Evolutionary conservation across 1,140 invertebrate species (phyloP).

Genomic region (Globodera ellingtonae): DNA sequence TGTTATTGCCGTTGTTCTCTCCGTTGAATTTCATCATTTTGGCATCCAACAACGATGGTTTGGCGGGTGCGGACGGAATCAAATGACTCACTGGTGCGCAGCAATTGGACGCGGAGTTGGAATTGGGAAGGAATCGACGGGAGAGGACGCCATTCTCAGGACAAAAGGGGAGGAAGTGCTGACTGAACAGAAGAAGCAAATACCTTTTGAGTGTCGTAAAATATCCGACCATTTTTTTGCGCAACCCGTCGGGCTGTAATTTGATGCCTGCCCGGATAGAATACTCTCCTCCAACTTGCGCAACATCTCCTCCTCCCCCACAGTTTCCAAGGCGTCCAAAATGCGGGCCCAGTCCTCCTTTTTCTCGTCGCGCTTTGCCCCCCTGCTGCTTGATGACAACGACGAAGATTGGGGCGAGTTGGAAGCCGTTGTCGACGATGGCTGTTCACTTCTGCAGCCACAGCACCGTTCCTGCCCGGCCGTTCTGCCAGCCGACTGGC

Average conservation of each 20-base stretch:
- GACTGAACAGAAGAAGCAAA: constrained; percentile 15
- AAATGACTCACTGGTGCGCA: too few relatives aligned
- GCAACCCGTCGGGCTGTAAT: constrained; percentile 12
- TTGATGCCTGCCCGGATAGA: constrained; percentile 34
- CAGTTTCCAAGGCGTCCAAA: constrained; percentile 52
- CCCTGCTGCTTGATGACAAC: neutral
- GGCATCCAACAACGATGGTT: too few relatives aligned
- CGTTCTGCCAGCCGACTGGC: constrained; percentile 8
- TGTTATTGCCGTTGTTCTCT: too few relatives aligned
- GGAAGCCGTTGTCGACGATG: constrained; percentile 3
- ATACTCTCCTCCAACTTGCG: constrained; percentile 54
- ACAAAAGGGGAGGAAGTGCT: constrained; percentile 3
- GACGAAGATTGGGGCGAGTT: constrained; percentile 24
- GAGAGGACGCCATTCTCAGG: neutral
- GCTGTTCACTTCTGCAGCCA: constrained; percentile 18
- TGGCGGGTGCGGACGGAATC: too few relatives aligned
- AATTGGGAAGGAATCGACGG: neutral
- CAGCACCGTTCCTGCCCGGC: constrained; percentile 6
- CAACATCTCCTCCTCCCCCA: constrained; percentile 55
- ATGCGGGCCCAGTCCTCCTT: constrained; percentile 46
- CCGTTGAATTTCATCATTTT: too few relatives aligned
- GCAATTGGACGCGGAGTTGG: too few relatives aligned
- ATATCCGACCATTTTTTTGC: constrained; percentile 19
- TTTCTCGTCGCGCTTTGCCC: constrained; percentile 33
- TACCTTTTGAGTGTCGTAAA: neutral